Evolutionary conservation across 2,797 vertebrate species (phyloP).

Genomic region (Prunella strophiata): DNA sequence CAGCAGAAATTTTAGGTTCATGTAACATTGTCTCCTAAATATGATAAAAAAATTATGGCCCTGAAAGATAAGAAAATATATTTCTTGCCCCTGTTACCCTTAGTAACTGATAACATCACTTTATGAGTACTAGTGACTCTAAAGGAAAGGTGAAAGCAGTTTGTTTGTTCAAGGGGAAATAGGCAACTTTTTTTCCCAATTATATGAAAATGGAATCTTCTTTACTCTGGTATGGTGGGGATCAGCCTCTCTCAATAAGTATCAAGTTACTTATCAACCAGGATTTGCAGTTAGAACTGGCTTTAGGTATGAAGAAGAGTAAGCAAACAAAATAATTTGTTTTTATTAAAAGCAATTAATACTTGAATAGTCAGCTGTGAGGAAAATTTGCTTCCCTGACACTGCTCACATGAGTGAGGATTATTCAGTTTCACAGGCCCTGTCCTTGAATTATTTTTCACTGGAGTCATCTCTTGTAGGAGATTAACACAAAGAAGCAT

Average conservation of each 20-base stretch:
- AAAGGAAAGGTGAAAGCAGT: conserved; percentile 66
- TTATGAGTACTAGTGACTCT: conserved; percentile 69
- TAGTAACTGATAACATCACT: conserved; percentile 75
- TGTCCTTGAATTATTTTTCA: neutral
- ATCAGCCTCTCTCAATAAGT: neutral
- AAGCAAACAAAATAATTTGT: neutral
- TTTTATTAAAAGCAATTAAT: neutral
- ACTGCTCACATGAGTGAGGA: neutral
- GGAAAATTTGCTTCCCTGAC: neutral
- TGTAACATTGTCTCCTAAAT: conserved; percentile 63
- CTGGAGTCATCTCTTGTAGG: neutral
- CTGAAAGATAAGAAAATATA: conserved; percentile 72
- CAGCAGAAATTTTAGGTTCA: conserved; percentile 66
- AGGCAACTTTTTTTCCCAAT: neutral
- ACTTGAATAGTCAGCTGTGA: neutral
- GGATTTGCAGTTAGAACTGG: neutral
- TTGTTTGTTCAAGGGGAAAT: conserved; percentile 47
- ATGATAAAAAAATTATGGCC: conserved; percentile 72
- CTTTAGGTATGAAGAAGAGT: neutral
- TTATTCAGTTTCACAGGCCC: neutral
- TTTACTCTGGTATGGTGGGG: neutral
- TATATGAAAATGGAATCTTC: neutral
- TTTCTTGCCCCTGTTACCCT: conserved; percentile 72
- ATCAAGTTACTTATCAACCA: neutral
- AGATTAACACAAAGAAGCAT: neutral